Evolutionary conservation across 2,797 vertebrate species (phyloP).

Genomic region (Chromis chromis): DNA sequence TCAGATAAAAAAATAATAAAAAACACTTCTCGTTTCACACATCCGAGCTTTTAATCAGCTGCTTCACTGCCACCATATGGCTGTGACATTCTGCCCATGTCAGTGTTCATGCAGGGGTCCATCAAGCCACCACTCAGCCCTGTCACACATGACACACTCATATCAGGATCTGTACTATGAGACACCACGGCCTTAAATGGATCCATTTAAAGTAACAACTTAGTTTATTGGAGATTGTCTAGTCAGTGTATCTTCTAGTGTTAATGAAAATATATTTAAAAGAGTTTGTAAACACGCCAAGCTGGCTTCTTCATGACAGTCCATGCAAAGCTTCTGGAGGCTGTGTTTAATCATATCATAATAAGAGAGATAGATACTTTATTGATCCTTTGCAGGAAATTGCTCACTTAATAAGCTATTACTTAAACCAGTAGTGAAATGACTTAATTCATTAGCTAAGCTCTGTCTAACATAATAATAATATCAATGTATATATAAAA

Average conservation of each 20-base stretch:
- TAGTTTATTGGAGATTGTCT: not conserved
- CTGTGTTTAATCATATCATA: constrained; percentile 10
- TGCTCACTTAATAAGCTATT: too few species aligned
- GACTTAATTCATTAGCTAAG: too few species aligned
- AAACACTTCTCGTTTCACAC: constrained; percentile 42
- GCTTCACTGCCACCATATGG: constrained; percentile 49
- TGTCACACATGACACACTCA: constrained; percentile 24
- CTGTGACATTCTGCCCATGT: constrained; percentile 55
- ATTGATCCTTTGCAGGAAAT: too few species aligned
- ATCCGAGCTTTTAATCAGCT: constrained; percentile 55
- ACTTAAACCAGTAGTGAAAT: too few species aligned
- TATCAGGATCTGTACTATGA: not conserved
- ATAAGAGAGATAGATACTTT: not conserved
- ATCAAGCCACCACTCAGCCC: constrained; percentile 7
- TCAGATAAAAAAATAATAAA: constrained; percentile 28
- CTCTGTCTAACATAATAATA: too few species aligned
- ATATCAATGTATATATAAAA: too few species aligned
- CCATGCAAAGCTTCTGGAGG: not conserved
- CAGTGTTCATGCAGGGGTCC: constrained; percentile 29
- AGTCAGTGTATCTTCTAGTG: not conserved
- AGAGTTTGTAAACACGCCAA: not conserved
- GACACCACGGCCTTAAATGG: not conserved
- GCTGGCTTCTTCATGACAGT: not conserved
- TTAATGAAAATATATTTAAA: not conserved
- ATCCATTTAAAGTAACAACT: too few species aligned